Evolutionary conservation across 1,140 invertebrate species (phyloP), one percentile per base, ranked within the genome.

Genomic region (Octopus bimaculoides): DNA sequence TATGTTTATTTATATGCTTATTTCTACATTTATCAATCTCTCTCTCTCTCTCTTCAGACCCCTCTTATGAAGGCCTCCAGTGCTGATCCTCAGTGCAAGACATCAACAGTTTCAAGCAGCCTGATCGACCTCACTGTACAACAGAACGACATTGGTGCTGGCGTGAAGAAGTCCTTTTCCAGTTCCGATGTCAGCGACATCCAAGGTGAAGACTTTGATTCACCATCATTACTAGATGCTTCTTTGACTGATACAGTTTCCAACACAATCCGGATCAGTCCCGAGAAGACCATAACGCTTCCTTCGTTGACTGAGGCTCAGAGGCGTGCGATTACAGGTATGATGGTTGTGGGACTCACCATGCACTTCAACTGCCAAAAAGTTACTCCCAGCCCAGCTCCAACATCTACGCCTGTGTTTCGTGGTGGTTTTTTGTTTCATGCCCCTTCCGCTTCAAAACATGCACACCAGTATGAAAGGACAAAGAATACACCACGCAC

Each of bases 301-400:
- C 89, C 89, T 2, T 83, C 84, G 20, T 81, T 91, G 8, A 89
- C 89, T 53, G 88, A 90, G 78, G 89, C 88, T 75, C 89, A 90
- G 80, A 84, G 86, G 69, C 88, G 87, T 80, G 89, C 90, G 41
- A 86, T 91, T 20, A 88, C 88, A 84, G 90, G 90, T 91, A 78
- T n/a, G 56, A 77, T 73, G 55, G n/a, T 41, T 41, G 26, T 41
- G 26, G 26, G 26, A 41, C 26, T 41, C 26, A 41, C 26, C 26
- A 41, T 41, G 26, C 26, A 41, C 26, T 41, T 41, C 26, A 41
- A 41, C 26, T 41, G 26, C 26, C 26, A 41, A 41, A 41, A 41
- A 41, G 26, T 41, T 41, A 41, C 26, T 41, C 26, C 26, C 26
- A 41, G 26, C 26, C 26, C 26, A 41, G n/a, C n/a, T n/a, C n/a